Base-by-base conservation (phyloP, 2,888 invertebrate species). In the Eucera pruinosa region DNA sequence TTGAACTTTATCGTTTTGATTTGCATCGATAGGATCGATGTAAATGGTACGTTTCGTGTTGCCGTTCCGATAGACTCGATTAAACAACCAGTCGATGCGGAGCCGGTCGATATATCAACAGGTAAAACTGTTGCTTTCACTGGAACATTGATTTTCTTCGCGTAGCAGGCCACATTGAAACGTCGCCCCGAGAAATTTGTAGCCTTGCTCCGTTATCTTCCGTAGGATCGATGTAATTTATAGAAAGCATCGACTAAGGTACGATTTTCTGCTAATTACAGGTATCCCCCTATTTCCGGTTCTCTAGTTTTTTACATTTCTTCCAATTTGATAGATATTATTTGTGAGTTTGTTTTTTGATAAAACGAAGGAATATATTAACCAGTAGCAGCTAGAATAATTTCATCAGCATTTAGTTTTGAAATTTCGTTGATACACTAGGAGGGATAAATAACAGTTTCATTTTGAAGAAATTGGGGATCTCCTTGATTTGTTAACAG, bases 1-100 rank as follows among this genome's bases (percentile, higher is more conserved):
- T 13, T 13, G 57, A 48, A 39, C 57, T 74, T 80, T 80, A 80
- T 83, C 81, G 55, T 41, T 62, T 48, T 54, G 78, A 70, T 71
- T 47, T 48, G 65, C 58, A 66, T 45, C 71, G 76, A 81, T 84
- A 57, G 48, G 70, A 55, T 72, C 71, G 64, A 58, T 66, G 62
- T 66, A 52, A 58, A 64, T 36, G 48, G 25, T 30, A 23, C 25
- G 30, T 65, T 71, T 83, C 57, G 66, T 47, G 25, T 41, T 39
- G 41, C 45, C 4, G 41, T 43, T 39, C 27, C 58, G 66, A 48
- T 55, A 43, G 45, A 20, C n/a, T 39, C 60, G 64, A 70, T 65
- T 73, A 73, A 73, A 73, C 39, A 54, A 36, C 52, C 33, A 43
- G 43, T 25, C 74, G 55, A 45, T 33, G 20, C 25, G 0, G 36